Percentiles rank a stretch among this genome's conserved stretches.
Conservation (phyloP, 2,113 vertebrate species). For the Myrmecophaga tridactyla region DNA sequence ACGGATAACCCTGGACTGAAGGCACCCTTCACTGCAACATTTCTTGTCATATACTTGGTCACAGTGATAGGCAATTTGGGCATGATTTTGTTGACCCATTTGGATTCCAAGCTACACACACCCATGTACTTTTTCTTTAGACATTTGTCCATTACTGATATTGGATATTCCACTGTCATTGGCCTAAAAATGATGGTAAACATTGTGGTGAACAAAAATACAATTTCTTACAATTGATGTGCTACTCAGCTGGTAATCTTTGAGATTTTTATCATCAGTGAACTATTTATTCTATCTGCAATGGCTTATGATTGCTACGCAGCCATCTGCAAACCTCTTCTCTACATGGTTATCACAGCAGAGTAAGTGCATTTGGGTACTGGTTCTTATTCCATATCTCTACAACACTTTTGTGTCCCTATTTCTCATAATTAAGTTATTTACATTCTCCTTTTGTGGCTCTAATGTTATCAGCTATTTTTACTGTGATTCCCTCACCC, state of each 20-base stretch:
- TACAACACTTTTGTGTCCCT: slow-evolving; percentile 53
- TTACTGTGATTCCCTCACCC: slow-evolving; percentile 63
- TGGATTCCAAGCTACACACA: slow-evolving; percentile 59
- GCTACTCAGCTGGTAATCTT: slow-evolving; percentile 69
- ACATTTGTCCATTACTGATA: slow-evolving; percentile 75
- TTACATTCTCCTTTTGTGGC: slow-evolving; percentile 54
- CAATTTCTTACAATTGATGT: slow-evolving; percentile 64
- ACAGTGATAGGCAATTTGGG: slow-evolving; percentile 66
- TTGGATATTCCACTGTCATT: slow-evolving; percentile 78
- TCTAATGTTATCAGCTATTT: slow-evolving; percentile 57
- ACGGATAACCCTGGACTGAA: slow-evolving; percentile 15
- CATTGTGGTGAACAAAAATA: slow-evolving; percentile 54
- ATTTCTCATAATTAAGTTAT: slow-evolving; percentile 55
- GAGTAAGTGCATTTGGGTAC: background rate
- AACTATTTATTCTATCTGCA: slow-evolving; percentile 69
- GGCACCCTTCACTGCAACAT: slow-evolving; percentile 57
- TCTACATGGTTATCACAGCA: slow-evolving; percentile 54
- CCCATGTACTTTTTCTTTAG: slow-evolving; percentile 81
- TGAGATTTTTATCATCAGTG: slow-evolving; percentile 60
- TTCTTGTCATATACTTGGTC: slow-evolving; percentile 57
- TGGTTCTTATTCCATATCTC: slow-evolving; percentile 40
- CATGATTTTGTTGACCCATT: slow-evolving; percentile 58
- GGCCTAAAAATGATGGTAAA: slow-evolving; percentile 73
- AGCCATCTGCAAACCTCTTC: slow-evolving; percentile 74
- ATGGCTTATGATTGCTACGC: slow-evolving; percentile 64